Base-by-base conservation (phyloP, 2,113 vertebrate genomes). In the Mesembrinibis cayennensis region DNA sequence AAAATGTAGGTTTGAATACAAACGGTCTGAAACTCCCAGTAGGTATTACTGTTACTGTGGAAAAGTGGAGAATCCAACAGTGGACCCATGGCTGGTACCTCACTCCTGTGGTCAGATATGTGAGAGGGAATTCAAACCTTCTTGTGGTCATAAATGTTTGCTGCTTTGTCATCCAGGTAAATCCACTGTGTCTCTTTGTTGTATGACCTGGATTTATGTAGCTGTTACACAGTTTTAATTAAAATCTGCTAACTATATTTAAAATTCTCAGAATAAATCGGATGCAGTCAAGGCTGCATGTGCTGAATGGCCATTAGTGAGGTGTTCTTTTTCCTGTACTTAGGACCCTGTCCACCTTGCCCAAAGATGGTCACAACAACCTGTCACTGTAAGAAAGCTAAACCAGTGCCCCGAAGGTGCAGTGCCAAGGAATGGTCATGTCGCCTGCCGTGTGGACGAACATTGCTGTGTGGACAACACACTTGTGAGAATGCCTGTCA, bases 161-260 rank as follows among this genome's bases (percentile, higher is more conserved):
- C 98, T 99, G 40, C 99, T 99, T 44, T 99, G 99, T 97, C 99
- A 99, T 97, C 99, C 99, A 59, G 99, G 99, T 99, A 98, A 97
- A 87, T 96, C 56, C 26, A 16, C 53, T 55, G 16, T 1, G 1
- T 77, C 27, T 72, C 30, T 69, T 61, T 42, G 10, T 62, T 77
- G 7, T 59, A 30, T 45, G 50, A 52, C 17, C 42, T 91, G 3
- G 72, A 26, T 77, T 22, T 55, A 23, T 15, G 19, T 71, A 36
- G 21, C 59, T 80, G 26, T 91, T 82, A 40, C 42, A 58, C 19
- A 25, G 11, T 89, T 91, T 38, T 44, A 7, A 71, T 81, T 82
- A 22, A 84, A 42, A 36, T 58, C 36, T 49, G 20, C 42, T 32
- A 19, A 40, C 50, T 84, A 1, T 71, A 53, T 76, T 95, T 69